These are phyloP conservation scores for Diplolepis rosae DNA, from an alignment of 2,888 invertebrate genomes.

Conservation along the genomic window DNA sequence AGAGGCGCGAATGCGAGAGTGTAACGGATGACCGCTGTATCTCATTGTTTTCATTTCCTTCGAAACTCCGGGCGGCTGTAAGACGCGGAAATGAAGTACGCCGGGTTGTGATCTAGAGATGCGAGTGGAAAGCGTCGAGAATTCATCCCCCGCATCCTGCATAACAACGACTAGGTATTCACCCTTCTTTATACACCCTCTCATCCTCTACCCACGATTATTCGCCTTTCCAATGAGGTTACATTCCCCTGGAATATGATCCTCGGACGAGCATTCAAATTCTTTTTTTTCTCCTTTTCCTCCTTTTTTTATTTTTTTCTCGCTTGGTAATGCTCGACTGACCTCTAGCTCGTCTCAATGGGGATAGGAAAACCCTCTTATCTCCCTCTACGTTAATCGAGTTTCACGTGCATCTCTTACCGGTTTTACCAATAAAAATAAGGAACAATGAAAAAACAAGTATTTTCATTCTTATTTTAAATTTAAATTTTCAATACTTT, in stretches of 20 bases:
- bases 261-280: slow-evolving; percentile 20
- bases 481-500: too few relatives aligned
- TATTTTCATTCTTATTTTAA: too few relatives aligned
- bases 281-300: neutral
- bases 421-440: slow-evolving; percentile 1
- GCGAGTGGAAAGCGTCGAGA: slow-evolving; percentile 38
- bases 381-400: slow-evolving; percentile 7
- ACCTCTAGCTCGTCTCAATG: neutral
- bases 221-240: neutral
- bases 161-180: slow-evolving; percentile 64
- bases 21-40: slow-evolving; percentile 74
- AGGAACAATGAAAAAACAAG: neutral
- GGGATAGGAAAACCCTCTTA: slow-evolving; percentile 12
- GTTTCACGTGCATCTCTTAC: slow-evolving; percentile 1
- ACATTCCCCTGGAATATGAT: slow-evolving; percentile 11
- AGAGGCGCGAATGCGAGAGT: slow-evolving; percentile 60
- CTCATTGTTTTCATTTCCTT: slow-evolving; percentile 75
- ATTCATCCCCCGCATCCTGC: slow-evolving; percentile 68
- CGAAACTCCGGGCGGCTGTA: slow-evolving; percentile 69
- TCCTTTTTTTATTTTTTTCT: neutral
- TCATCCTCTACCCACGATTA: slow-evolving; percentile 6
- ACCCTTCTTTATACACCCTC: slow-evolving; percentile 12
- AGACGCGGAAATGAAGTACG: slow-evolving; percentile 74
- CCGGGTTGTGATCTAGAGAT: slow-evolving; percentile 64
- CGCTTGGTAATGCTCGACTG: slow-evolving; percentile 14